Conservation (phyloP, 1,140 invertebrate species). For the Sinella curviseta region DNA sequence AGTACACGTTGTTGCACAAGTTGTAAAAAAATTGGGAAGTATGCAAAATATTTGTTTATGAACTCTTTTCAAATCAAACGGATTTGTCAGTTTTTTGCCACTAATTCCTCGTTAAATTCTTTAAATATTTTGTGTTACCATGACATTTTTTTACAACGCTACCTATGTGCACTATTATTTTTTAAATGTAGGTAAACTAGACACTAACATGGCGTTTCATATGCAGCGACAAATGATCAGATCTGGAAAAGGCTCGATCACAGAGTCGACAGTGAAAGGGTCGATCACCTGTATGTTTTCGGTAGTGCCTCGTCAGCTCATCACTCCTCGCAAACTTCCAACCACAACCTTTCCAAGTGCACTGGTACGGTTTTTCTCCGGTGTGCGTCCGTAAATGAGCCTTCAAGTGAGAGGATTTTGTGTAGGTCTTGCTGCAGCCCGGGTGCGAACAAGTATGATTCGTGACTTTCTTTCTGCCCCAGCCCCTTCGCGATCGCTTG, state of each 20-base stretch:
- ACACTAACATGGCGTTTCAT: conserved; percentile 63
- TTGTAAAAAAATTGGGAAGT: too few species aligned
- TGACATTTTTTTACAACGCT: too few species aligned
- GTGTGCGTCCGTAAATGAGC: conserved; percentile 69
- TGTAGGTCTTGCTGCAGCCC: conserved; percentile 67
- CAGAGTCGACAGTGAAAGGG: conserved; percentile 63
- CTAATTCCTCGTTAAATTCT: too few species aligned
- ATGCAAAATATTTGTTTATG: too few species aligned
- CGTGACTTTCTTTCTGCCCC: conserved; percentile 61
- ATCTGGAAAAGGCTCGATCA: conserved; percentile 64
- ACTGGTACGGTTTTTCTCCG: conserved; percentile 70
- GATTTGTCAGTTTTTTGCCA: too few species aligned
- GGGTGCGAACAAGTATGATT: conserved; percentile 64
- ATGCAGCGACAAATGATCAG: conserved; percentile 67
- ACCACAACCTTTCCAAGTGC: conserved; percentile 68
- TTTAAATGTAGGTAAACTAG: too few species aligned
- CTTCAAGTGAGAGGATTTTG: conserved; percentile 70
- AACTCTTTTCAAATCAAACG: too few species aligned
- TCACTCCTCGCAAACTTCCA: conserved; percentile 72
- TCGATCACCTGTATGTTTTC: conserved; percentile 63
- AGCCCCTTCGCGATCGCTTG: conserved; percentile 56
- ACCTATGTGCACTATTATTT: too few species aligned
- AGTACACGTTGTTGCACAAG: too few species aligned
- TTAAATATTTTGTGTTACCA: too few species aligned
- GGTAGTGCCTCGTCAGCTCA: conserved; percentile 65